Evolutionary conservation across 2,888 invertebrate genomes (phyloP).

Genomic region (Penaeus monodon): DNA sequence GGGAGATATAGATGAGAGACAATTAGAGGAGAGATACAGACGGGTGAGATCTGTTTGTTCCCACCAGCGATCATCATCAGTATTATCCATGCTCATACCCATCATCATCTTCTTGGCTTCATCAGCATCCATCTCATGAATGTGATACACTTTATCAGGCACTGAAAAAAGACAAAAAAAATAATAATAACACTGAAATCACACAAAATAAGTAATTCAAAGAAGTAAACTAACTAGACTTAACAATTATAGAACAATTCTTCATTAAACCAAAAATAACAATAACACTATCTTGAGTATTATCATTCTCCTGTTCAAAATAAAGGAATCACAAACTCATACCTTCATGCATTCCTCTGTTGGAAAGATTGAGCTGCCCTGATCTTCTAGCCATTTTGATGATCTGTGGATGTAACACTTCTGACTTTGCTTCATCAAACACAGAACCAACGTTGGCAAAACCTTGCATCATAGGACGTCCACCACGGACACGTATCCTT

Average conservation of each 20-base stretch:
- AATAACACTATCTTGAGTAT: no score
- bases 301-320: background rate
- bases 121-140: slow-evolving; percentile 70
- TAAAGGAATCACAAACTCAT: slow-evolving; percentile 41
- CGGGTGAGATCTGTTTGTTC: slow-evolving; percentile 82
- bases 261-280: no score
- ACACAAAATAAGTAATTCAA: no score
- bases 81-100: slow-evolving; percentile 66
- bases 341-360: slow-evolving; percentile 82
- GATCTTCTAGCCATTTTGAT: slow-evolving; percentile 85
- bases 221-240: background rate
- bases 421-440: slow-evolving; percentile 46
- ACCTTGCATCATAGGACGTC: slow-evolving; percentile 56
- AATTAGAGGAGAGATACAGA: slow-evolving; percentile 76
- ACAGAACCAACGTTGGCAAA: slow-evolving; percentile 61
- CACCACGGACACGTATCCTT: slow-evolving; percentile 43
- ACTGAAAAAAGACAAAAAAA: slow-evolving; percentile 66
- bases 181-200: no score
- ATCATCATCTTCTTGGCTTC: slow-evolving; percentile 69
- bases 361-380: slow-evolving; percentile 84
- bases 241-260: no score
- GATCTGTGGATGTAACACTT: slow-evolving; percentile 78
- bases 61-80: slow-evolving; percentile 80
- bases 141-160: slow-evolving; percentile 70
- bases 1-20: slow-evolving; percentile 68